Conservation (phyloP, 37 sponge, comb jelly and placozoan genomes). For the Hormiphora californensis region DNA sequence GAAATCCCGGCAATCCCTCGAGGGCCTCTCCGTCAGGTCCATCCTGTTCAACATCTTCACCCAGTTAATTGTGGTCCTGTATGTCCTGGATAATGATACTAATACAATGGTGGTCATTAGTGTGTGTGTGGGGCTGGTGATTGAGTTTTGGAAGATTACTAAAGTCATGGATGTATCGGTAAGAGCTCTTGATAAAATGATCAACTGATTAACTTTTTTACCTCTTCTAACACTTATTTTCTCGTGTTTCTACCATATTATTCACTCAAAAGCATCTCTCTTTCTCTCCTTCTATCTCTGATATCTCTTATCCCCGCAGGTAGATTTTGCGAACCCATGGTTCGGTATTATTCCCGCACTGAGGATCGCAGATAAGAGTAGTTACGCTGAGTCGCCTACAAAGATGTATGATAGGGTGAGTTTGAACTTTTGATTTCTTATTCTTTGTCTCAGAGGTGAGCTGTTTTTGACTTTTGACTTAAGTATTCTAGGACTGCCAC, state of each 20-base stretch:
- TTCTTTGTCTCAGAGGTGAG: too few species aligned
- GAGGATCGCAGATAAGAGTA: conserved; percentile 65
- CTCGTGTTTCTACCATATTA: too few species aligned
- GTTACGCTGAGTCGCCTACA: conserved; percentile 85
- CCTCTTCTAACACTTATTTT: too few species aligned
- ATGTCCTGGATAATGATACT: conserved; percentile 95
- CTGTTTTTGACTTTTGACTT: too few species aligned
- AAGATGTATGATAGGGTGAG: conserved; percentile 85
- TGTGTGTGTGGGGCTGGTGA: conserved; percentile 72
- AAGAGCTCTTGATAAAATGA: too few species aligned
- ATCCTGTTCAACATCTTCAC: conserved; percentile 94
- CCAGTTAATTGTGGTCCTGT: conserved; percentile 84
- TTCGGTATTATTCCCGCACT: conserved; percentile 74
- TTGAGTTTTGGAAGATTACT: conserved; percentile 94
- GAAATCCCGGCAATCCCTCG: conserved; percentile 79
- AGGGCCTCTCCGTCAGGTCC: conserved; percentile 85
- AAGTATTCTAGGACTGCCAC: too few species aligned
- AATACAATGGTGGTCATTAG: conserved; percentile 82
- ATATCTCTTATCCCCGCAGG: conserved; percentile 53
- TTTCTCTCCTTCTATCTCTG: too few species aligned
- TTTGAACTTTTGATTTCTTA: too few species aligned
- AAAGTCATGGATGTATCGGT: conserved; percentile 77
- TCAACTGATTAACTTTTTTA: too few species aligned
- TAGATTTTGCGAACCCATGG: conserved; percentile 64
- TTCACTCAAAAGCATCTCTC: too few species aligned